A percentile compares a stretch with the other conserved stretches of the same genome.
Conservation (phyloP, 2,888 invertebrate genomes). For the Nomada ferruginata region DNA sequence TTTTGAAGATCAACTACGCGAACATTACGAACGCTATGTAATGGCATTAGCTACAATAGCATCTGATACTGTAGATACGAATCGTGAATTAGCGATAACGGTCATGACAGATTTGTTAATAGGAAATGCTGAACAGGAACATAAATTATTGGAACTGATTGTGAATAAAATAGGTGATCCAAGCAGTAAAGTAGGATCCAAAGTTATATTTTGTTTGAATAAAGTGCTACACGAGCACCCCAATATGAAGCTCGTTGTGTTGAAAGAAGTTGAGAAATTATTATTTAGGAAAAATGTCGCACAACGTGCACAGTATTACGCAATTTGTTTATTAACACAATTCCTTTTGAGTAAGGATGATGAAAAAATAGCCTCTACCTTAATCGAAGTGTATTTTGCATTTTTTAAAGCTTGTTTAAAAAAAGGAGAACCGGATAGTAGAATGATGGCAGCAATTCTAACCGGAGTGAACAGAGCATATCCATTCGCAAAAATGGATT, state of each 20-base stretch:
- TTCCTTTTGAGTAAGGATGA: constrained; percentile 91
- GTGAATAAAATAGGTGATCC: constrained; percentile 99
- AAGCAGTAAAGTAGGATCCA: constrained; percentile 93
- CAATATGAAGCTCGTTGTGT: constrained; percentile 95
- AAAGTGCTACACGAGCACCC: constrained; percentile 94
- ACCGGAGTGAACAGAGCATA: constrained; percentile 94
- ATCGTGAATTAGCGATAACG: constrained; percentile 92
- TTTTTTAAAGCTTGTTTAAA: constrained; percentile 97
- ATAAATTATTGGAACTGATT: constrained; percentile 91
- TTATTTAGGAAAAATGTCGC: constrained; percentile 95
- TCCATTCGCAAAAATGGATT: constrained; percentile 90
- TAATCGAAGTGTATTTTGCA: constrained; percentile 96
- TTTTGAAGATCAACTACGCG: constrained; percentile 95
- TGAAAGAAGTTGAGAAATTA: constrained; percentile 95
- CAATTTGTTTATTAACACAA: constrained; percentile 95
- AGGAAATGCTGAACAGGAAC: constrained; percentile 93
- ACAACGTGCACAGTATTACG: constrained; percentile 95
- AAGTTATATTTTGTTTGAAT: constrained; percentile 93
- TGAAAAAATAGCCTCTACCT: constrained; percentile 90
- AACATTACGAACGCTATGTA: constrained; percentile 90
- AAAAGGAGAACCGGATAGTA: constrained; percentile 92
- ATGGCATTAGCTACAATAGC: constrained; percentile 90
- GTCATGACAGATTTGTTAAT: constrained; percentile 90
- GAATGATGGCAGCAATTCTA: constrained; percentile 93
- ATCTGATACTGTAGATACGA: constrained; percentile 91